Percentiles rank a stretch among this genome's conserved stretches.
phyloP scores from a whole-genome alignment of 2,113 vertebrate species.

The Peromyscus leucopus region DNA sequence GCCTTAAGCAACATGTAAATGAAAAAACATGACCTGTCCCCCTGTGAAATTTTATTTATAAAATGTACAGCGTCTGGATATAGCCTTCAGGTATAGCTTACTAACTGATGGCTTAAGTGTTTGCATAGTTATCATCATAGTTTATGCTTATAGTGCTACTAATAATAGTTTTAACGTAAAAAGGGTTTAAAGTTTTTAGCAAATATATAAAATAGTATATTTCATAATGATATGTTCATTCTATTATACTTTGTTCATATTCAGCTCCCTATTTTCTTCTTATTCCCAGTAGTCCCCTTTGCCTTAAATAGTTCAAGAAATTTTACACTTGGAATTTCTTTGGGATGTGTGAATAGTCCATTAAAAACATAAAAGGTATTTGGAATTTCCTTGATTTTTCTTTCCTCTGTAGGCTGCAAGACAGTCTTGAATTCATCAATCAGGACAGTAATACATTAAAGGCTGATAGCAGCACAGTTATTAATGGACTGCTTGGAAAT shows the following conservation, averaged over 20 bases:
- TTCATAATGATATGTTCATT: not conserved
- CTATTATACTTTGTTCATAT: not conserved
- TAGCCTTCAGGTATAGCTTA: constrained; percentile 6
- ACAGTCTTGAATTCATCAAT: constrained; percentile 98
- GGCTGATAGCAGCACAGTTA: constrained; percentile 93
- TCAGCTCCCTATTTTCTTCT: not conserved
- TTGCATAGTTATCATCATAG: not conserved
- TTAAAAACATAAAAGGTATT: constrained; percentile 43
- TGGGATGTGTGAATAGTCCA: constrained; percentile 17
- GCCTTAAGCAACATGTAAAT: not conserved
- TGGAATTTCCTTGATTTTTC: constrained; percentile 58
- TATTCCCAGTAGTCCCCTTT: not conserved
- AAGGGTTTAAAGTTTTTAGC: not conserved
- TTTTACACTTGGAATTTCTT: constrained; percentile 51
- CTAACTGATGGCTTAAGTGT: not conserved
- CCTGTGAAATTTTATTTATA: constrained; percentile 9
- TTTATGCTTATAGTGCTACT: constrained; percentile 37
- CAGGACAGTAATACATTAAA: constrained; percentile 94
- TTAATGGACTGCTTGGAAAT: constrained; percentile 94
- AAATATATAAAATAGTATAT: not conserved
- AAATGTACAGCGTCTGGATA: not conserved
- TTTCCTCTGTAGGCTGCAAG: constrained; percentile 91
- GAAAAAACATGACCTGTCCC: not conserved
- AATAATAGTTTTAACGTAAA: constrained; percentile 4
- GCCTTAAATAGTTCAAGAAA: not conserved